A percentile compares a stretch with the other conserved stretches of the same genome.
Conservation (phyloP, 2,888 invertebrate genomes). For the Watsonalla binaria region DNA sequence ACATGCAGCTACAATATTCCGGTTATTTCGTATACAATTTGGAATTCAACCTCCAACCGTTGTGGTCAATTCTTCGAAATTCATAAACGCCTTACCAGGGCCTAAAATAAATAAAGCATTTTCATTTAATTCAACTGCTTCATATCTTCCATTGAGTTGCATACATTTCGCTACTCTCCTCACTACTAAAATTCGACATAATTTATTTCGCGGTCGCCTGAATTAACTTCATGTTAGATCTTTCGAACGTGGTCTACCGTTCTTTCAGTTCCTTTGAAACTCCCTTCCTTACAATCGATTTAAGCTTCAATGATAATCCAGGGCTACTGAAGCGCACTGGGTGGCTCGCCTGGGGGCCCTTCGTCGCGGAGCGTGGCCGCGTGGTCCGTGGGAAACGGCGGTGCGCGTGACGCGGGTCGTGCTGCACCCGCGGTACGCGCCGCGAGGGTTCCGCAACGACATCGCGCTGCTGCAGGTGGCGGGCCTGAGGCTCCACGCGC, state of each 20-base stretch:
- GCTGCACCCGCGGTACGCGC: constrained; percentile 86
- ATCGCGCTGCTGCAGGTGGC: constrained; percentile 83
- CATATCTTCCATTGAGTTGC: not conserved
- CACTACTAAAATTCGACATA: too few species aligned
- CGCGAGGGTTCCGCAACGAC: constrained; percentile 88
- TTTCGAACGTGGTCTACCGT: too few species aligned
- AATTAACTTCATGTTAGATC: too few species aligned
- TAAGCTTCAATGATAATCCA: constrained; percentile 30
- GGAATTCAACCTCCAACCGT: too few species aligned
- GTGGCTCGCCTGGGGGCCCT: constrained; percentile 88
- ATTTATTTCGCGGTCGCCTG: too few species aligned
- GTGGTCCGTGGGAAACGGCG: constrained; percentile 87
- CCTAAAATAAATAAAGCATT: too few species aligned
- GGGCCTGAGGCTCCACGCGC: constrained; percentile 76
- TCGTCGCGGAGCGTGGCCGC: constrained; percentile 84
- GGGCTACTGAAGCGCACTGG: constrained; percentile 87
- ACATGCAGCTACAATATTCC: too few species aligned
- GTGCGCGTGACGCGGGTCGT: constrained; percentile 81
- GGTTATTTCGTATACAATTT: too few species aligned
- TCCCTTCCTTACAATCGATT: not conserved
- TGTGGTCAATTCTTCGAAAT: too few species aligned
- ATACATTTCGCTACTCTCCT: not conserved
- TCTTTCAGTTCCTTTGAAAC: too few species aligned
- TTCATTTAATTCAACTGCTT: too few species aligned
- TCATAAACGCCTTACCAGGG: too few species aligned